Evolutionary conservation across 2,113 vertebrate species (phyloP).

Genomic region (Hyperoodon ampullatus): DNA sequence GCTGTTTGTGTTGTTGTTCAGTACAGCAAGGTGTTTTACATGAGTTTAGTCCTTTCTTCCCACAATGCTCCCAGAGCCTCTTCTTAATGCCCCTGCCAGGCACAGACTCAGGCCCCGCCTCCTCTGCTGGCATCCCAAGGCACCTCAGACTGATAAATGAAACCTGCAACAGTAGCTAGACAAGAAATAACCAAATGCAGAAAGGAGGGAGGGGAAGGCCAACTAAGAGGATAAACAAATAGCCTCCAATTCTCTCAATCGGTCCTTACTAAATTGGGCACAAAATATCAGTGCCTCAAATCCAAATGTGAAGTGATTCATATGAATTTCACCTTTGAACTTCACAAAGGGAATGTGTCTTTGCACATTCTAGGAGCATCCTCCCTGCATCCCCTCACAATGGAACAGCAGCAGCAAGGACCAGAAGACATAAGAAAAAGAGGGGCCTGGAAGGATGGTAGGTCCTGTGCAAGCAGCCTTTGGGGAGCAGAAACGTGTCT

Average conservation of each 20-base stretch:
- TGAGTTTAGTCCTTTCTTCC: constrained; percentile 6
- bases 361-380: background rate
- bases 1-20: background rate
- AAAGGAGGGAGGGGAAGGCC: background rate
- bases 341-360: background rate
- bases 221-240: background rate
- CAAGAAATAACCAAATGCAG: constrained; percentile 1
- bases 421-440: background rate
- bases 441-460: background rate
- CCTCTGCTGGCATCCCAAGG: background rate
- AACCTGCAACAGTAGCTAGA: background rate
- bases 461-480: background rate
- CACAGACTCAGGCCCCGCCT: background rate
- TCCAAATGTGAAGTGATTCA: background rate
- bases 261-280: background rate
- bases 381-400: background rate
- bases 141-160: constrained; percentile 34
- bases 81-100: background rate
- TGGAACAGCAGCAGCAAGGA: background rate
- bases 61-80: background rate
- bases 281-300: constrained; percentile 30
- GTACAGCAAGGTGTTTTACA: background rate
- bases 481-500: background rate
- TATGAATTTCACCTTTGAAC: background rate
- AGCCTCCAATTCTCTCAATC: background rate